phyloP scores from a whole-genome alignment of 2,797 vertebrate species.

The Hydrolagus colliei region DNA sequence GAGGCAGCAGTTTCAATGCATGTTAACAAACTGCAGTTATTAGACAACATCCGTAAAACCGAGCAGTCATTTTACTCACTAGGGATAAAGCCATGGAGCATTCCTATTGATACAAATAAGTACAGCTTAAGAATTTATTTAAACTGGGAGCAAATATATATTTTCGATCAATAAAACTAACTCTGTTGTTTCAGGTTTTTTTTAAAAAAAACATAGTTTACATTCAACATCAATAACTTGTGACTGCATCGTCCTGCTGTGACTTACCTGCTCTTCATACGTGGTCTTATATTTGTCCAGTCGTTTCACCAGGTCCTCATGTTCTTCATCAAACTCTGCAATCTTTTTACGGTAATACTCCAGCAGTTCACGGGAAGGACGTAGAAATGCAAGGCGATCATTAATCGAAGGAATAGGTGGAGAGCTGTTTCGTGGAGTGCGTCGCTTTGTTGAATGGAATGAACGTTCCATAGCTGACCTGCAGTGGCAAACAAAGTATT shows the following conservation, averaged over 20 bases:
- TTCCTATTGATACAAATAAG: too few relatives aligned
- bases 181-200: not conserved
- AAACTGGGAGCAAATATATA: too few relatives aligned
- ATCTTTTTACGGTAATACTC: slow-evolving; percentile 85
- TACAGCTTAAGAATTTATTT: too few relatives aligned
- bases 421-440: slow-evolving; percentile 44
- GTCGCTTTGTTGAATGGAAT: not conserved
- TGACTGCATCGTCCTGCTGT: not conserved
- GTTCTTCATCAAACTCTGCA: slow-evolving; percentile 77
- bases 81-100: too few relatives aligned
- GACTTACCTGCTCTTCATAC: slow-evolving; percentile 71
- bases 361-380: slow-evolving; percentile 80
- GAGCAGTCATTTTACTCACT: too few relatives aligned
- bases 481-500: not conserved
- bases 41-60: too few relatives aligned
- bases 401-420: slow-evolving; percentile 71
- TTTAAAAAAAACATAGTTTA: not conserved
- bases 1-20: too few relatives aligned
- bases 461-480: slow-evolving; percentile 1
- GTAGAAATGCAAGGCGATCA: slow-evolving; percentile 70
- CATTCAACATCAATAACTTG: not conserved
- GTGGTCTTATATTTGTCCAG: slow-evolving; percentile 71
- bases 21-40: too few relatives aligned
- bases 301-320: slow-evolving; percentile 73
- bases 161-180: not conserved